Evolutionary conservation across 1,140 invertebrate species (phyloP).

Genomic region (Oryzaephilus surinamensis): DNA sequence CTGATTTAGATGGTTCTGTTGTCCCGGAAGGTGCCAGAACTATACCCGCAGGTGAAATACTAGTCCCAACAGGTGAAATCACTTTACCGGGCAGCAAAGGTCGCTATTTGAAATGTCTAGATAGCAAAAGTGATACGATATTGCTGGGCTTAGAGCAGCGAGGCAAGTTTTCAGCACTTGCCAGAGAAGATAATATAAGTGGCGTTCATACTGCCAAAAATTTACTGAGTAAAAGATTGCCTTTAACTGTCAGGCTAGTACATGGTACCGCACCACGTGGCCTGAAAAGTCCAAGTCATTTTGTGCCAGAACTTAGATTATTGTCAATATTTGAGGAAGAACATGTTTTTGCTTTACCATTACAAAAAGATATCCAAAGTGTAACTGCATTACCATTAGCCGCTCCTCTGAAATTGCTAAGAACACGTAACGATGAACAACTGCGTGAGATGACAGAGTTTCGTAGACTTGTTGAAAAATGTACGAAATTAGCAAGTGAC

Average conservation of each 20-base stretch:
- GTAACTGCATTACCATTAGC: slow-evolving; percentile 74
- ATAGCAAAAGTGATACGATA: slow-evolving; percentile 72
- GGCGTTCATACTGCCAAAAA: slow-evolving; percentile 83
- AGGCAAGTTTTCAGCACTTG: slow-evolving; percentile 81
- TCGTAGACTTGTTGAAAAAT: slow-evolving; percentile 66
- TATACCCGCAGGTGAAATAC: slow-evolving; percentile 58
- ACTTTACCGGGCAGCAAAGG: slow-evolving; percentile 56
- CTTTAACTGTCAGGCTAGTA: slow-evolving; percentile 80
- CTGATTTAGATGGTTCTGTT: slow-evolving; percentile 51
- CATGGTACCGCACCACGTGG: slow-evolving; percentile 74
- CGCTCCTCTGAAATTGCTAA: slow-evolving; percentile 74
- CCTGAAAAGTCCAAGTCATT: slow-evolving; percentile 64
- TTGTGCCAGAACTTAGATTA: slow-evolving; percentile 73
- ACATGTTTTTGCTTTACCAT: slow-evolving; percentile 71
- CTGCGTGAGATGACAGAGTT: slow-evolving; percentile 72
- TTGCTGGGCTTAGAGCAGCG: slow-evolving; percentile 75
- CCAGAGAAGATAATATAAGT: slow-evolving; percentile 83
- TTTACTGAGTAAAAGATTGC: slow-evolving; percentile 75
- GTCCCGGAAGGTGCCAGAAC: slow-evolving; percentile 63
- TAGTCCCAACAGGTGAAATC: slow-evolving; percentile 52
- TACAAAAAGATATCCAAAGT: slow-evolving; percentile 66
- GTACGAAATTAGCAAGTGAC: slow-evolving; percentile 64
- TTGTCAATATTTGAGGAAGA: slow-evolving; percentile 77
- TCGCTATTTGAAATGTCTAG: slow-evolving; percentile 76
- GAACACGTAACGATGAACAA: slow-evolving; percentile 72